Evolutionary conservation across 2,113 vertebrate species (phyloP).

Genomic region (Megaceryle torquata): DNA sequence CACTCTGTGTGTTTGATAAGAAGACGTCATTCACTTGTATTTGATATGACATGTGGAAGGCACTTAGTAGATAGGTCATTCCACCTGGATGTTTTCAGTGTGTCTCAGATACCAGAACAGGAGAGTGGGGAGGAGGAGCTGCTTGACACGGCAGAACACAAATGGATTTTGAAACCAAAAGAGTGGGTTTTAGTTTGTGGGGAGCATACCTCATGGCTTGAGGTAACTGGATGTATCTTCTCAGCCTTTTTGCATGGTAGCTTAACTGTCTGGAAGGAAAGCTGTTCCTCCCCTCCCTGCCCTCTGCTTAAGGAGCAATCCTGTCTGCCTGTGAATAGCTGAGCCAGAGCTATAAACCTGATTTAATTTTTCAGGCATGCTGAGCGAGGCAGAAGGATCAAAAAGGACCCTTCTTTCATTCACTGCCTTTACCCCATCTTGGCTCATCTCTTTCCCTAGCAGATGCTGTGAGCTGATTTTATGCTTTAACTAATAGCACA

Average conservation of each 20-base stretch:
- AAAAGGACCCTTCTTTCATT: background rate
- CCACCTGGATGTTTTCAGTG: background rate
- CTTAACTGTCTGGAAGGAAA: background rate
- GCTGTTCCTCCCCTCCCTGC: background rate
- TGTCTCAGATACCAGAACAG: background rate
- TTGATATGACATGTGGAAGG: background rate
- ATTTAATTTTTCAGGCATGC: background rate
- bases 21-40: background rate
- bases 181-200: background rate
- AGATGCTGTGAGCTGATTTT: slow-evolving; percentile 34
- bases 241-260: background rate
- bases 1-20: background rate
- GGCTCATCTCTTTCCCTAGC: background rate
- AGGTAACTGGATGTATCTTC: background rate
- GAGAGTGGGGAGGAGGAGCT: background rate
- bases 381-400: background rate
- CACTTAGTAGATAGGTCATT: background rate
- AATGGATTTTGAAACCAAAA: background rate
- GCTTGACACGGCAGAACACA: background rate
- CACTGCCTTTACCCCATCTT: background rate
- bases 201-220: fast-evolving
- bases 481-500: background rate
- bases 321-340: background rate
- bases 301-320: background rate
- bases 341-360: background rate